These are phyloP conservation scores for cat (Felis catus) DNA, from an alignment of 2,113 vertebrate species.

Conservation along the genomic window DNA sequence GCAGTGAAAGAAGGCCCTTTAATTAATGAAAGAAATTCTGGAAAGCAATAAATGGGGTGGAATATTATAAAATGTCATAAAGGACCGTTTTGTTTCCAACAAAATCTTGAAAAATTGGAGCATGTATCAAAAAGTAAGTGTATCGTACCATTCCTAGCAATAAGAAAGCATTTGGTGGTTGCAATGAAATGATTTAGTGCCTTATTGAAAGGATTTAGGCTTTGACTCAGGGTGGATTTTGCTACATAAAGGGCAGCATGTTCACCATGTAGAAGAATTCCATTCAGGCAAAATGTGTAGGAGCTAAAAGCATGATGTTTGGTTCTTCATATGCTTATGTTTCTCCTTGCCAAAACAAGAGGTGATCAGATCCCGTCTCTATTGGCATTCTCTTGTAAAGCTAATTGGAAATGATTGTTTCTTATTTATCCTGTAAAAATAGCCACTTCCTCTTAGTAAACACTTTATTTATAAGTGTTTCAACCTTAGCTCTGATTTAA, in stretches of 20 bases:
- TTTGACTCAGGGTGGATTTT: slow-evolving; percentile 37
- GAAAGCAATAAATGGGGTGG: slow-evolving; percentile 57
- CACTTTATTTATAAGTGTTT: slow-evolving; percentile 24
- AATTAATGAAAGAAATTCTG: slow-evolving; percentile 72
- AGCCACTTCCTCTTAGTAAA: neutral
- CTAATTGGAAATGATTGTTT: slow-evolving; percentile 24
- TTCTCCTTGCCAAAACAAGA: slow-evolving; percentile 23
- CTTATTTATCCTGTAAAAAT: slow-evolving; percentile 25
- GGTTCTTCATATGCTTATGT: neutral
- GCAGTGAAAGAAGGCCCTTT: slow-evolving; percentile 24
- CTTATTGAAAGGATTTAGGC: slow-evolving; percentile 50
- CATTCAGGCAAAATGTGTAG: neutral
- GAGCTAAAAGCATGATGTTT: neutral
- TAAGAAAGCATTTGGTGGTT: slow-evolving; percentile 29
- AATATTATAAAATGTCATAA: slow-evolving; percentile 61
- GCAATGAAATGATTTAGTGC: slow-evolving; percentile 52
- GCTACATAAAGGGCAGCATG: neutral
- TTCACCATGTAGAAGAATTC: slow-evolving; percentile 13
- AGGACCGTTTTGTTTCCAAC: slow-evolving; percentile 52
- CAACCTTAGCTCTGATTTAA: neutral
- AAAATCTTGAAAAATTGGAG: slow-evolving; percentile 28
- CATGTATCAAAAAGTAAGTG: slow-evolving; percentile 19
- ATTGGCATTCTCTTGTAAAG: slow-evolving; percentile 25
- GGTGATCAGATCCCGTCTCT: neutral
- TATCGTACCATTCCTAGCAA: neutral